These are phyloP conservation scores for Vireo griseus DNA, from an alignment of 2,797 vertebrate genomes.

Conservation along the genomic window DNA sequence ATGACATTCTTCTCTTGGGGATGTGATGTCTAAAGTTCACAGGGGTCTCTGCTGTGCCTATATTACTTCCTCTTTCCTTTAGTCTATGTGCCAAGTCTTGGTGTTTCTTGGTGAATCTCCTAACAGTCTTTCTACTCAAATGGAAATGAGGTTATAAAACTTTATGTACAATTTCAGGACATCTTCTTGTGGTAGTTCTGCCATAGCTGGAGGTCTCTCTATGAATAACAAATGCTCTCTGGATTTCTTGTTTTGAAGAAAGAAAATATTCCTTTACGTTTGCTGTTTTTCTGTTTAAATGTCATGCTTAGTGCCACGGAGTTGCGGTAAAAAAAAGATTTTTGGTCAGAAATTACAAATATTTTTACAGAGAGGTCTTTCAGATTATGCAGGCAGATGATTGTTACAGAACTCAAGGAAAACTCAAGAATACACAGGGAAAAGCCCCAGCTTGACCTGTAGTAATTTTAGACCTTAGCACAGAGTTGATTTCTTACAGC, in stretches of 20 bases:
- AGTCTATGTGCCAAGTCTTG: background rate
- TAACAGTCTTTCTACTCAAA: background rate
- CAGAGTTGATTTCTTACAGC: background rate
- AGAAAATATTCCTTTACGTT: background rate
- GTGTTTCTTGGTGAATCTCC: background rate
- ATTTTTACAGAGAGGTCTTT: background rate
- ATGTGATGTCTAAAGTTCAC: background rate
- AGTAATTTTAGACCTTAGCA: background rate
- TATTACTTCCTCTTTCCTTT: background rate
- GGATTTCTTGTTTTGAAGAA: background rate
- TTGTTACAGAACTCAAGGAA: background rate
- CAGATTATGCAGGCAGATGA: background rate
- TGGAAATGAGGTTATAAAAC: background rate
- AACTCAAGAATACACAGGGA: background rate
- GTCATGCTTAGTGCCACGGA: background rate
- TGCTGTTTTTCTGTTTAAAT: background rate
- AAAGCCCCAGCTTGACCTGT: background rate
- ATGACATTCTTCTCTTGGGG: background rate
- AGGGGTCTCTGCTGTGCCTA: accelerated
- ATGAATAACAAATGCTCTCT: background rate
- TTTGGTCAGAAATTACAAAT: background rate
- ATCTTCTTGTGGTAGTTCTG: background rate
- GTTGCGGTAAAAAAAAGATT: background rate
- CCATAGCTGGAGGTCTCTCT: background rate
- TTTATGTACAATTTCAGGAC: background rate